phyloP scores from a whole-genome alignment of 1,140 invertebrate genomes.

The Lamellibrachia luymesi region DNA sequence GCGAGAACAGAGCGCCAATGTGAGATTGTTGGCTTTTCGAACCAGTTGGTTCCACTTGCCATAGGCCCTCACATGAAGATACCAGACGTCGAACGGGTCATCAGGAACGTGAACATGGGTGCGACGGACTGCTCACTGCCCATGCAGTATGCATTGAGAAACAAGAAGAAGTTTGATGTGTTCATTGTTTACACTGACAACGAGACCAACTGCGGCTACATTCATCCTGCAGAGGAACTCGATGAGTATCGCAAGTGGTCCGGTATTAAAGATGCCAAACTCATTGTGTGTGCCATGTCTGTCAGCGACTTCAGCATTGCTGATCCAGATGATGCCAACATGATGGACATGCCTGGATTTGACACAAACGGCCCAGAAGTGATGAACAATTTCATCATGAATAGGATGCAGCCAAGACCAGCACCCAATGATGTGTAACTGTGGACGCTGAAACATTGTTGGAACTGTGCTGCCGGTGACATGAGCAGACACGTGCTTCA shows the following conservation, averaged over 20 bases:
- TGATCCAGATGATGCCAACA: conserved; percentile 60
- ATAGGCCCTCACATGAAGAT: conserved; percentile 28
- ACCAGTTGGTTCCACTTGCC: not conserved
- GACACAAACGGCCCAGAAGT: conserved; percentile 63
- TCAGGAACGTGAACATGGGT: not conserved
- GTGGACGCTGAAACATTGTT: not conserved
- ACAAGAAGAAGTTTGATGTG: conserved; percentile 55
- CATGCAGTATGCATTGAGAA: conserved; percentile 63
- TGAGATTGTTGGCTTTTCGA: conserved; percentile 43
- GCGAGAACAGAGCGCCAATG: conserved; percentile 34
- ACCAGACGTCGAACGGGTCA: conserved; percentile 9
- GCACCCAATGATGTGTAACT: not conserved
- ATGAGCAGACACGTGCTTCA: not conserved
- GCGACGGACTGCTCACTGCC: conserved; percentile 58
- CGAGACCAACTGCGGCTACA: conserved; percentile 40
- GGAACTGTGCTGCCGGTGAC: not conserved
- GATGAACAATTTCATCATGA: conserved; percentile 51
- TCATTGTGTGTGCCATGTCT: conserved; percentile 63
- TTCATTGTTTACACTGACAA: conserved; percentile 51
- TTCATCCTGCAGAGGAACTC: conserved; percentile 42
- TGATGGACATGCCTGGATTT: conserved; percentile 67
- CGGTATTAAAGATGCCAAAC: conserved; percentile 43
- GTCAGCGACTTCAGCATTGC: conserved; percentile 57
- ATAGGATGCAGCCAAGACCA: not conserved
- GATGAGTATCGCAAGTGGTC: conserved; percentile 36